Base-by-base conservation (phyloP, 2,797 vertebrate genomes). In the Tolypeutes matacus region DNA sequence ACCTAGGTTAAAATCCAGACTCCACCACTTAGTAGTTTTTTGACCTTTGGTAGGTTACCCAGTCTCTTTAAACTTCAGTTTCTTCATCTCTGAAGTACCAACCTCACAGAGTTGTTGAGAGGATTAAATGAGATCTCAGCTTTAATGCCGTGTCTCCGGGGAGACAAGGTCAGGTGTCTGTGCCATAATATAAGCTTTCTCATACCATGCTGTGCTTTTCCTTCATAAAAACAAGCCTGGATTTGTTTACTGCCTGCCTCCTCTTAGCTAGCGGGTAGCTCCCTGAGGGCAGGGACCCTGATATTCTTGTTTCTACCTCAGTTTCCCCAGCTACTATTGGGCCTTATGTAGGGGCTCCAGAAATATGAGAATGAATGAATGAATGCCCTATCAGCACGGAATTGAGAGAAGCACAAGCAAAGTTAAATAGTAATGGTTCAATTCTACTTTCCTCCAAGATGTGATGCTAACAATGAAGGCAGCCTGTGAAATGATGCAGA, bases 1-100 rank as follows among this genome's bases (percentile, higher is more conserved):
- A 94, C 90, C 72, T 89, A 31, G 29, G 46, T 89, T 95, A 86
- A 95, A 90, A 69, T 87, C 60, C 34, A 75, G 53, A 31, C 51
- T 83, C 29, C 8, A 62, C 46, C 8, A 46, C 46, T 46, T 46
- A 46, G 11, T 5, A 46, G 46, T 46, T 46, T 46, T 46, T 46
- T 46, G 46, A 46, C 46, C 8, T 46, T 9, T 46, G 46, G 46
- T 8, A 46, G 46, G 46, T 46, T 46, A 46, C 46, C 46, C 46
- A 46, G 46, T 46, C 46, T 46, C 46, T 46, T 46, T 46, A 46
- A 46, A 46, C 46, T 46, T 46, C 46, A 46, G 46, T 46, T 46
- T 46, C 46, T 46, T 46, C 46, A 46, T 46, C 46, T 46, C 11
- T 46, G 11, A 46, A 46, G 46, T 46, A 46, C 39, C 39, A 39